Evolutionary conservation across 2,113 vertebrate genomes (phyloP).

Genomic region (Canis aureus): DNA sequence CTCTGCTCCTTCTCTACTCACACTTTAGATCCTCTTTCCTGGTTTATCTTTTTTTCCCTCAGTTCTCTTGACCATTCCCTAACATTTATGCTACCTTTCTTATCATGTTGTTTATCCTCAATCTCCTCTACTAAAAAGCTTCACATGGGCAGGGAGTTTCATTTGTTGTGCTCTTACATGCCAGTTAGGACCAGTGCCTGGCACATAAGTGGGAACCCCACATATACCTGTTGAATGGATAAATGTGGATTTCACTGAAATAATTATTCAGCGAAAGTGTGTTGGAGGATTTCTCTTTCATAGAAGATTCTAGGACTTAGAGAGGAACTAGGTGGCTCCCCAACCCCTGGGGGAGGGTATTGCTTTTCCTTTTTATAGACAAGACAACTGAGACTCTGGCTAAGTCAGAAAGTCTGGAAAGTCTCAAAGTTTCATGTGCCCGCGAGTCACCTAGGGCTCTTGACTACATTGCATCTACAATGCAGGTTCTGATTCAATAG

Average conservation of each 20-base stretch:
- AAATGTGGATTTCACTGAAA: not conserved
- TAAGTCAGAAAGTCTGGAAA: not conserved
- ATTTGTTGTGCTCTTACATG: not conserved
- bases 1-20: not conserved
- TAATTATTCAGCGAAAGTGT: not conserved
- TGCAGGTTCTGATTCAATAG: not conserved
- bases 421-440: not conserved
- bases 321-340: not conserved
- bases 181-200: not conserved
- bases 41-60: not conserved
- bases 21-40: not conserved
- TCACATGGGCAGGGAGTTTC: not conserved
- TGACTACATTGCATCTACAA: not conserved
- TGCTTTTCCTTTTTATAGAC: not conserved
- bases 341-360: not conserved
- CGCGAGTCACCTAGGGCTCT: not conserved
- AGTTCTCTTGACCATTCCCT: not conserved
- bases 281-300: not conserved
- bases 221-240: not conserved
- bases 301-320: not conserved
- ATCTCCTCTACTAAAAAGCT: not conserved
- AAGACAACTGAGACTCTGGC: not conserved
- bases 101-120: not conserved
- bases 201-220: not conserved
- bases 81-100: not conserved